Evolutionary conservation across 2,888 invertebrate species (phyloP), one percentile per base, ranked within the genome.

Genomic region (Catotricha subobsoleta): DNA sequence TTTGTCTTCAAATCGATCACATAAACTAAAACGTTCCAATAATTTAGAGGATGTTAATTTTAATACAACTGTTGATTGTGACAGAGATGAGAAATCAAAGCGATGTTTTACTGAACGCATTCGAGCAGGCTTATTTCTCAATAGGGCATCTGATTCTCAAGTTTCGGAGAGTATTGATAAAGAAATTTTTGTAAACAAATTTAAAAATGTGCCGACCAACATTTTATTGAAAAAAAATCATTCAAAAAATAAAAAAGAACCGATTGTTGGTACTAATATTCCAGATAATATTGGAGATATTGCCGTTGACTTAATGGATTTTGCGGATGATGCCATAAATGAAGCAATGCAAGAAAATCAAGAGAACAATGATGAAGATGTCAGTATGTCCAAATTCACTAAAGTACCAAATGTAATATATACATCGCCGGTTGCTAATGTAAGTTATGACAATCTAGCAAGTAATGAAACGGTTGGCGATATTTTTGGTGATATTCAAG

Each of bases 1-100:
- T n/a, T 29, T 40, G 6, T 16, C 29, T 9, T 55, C 12, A 50
- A 46, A 45, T 45, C n/a, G n/a, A n/a, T n/a, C n/a, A n/a, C n/a
- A n/a, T n/a, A n/a, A n/a, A n/a, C n/a, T n/a, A n/a, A 60, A 23
- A 40, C 49, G 19, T 16, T 34, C 13, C 16, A 9, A 13, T 18
- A 9, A 15, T 33, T 10, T 15, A 15, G 18, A 33, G 33, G 16
- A 33, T 6, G 9, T 15, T 16, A 15, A 15, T 6, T 15, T 18
- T 6, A 10, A 13, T 30, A 6, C 8, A n/a, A 9, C 10, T 5
- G 18, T 16, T 16, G 33, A n/a, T n/a, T n/a, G n/a, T n/a, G n/a
- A n/a, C n/a, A n/a, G n/a, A n/a, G n/a, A n/a, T n/a, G n/a, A n/a
- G n/a, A n/a, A n/a, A n/a, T n/a, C n/a, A n/a, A n/a, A n/a, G n/a